Base-by-base conservation (phyloP, 2,888 invertebrate genomes). In the Oscheius myriophilus region DNA sequence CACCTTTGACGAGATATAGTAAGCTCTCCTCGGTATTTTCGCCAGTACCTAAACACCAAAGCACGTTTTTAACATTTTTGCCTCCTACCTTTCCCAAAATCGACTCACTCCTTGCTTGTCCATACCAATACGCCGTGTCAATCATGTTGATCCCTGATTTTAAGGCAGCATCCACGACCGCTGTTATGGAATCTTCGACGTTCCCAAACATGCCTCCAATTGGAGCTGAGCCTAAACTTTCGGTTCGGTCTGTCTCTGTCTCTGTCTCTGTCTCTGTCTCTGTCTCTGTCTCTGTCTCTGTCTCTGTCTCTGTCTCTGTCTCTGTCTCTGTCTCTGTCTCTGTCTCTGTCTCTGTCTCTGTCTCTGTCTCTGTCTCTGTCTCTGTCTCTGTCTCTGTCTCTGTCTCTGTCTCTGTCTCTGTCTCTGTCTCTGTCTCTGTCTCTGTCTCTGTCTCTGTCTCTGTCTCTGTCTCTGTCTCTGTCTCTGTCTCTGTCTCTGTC, bases 81-180 rank as follows among this genome's bases (percentile, higher is more conserved):
- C 11, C 1, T 26, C 52, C 42, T 75, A 89, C 89, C 90, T 92
- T 91, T 74, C 95, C 96, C 25, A 95, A 88, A 14, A 92, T 89
- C 73, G 89, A 90, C 88, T 96, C 95, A 0, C 95, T 92, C 71
- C 90, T 90, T 0, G 95, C 93, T 86, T 93, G 92, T 0, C 96
- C 96, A 86, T 96, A 96, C 91, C 92, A 96, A 0, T 94, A 94
- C 0, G 92, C 93, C 0, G 94, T 95, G 86, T 96, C 96, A 69
- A 96, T 91, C 83, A 93, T 94, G 88, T 96, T 96, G 21, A 96
- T 90, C 7, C 78, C 75, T 61, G 54, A 89, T 84, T 91, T 91
- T 2, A 96, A 86, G 0, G 92, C 92, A 78, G 91, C 89, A 62
- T 90, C 90, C 45, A 96, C 90, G 0, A 93, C 90, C 66, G 90